phyloP scores from a whole-genome alignment of 2,888 invertebrate species.

The Smittia sp. region DNA sequence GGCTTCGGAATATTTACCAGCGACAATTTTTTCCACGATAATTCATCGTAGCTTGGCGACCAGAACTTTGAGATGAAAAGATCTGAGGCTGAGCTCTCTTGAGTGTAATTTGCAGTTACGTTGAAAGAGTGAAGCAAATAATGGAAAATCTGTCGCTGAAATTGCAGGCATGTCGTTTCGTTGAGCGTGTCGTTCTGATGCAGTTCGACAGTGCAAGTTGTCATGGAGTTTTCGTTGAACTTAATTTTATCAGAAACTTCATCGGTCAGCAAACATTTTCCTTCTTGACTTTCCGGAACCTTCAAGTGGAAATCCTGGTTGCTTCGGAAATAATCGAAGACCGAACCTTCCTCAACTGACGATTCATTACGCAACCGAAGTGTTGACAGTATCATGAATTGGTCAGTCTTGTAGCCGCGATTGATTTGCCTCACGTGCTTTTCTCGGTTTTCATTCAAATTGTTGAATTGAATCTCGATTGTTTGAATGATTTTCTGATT shows the following conservation, averaged over 20 bases:
- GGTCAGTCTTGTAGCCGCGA: slow-evolving; percentile 10
- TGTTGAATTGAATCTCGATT: neutral
- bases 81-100: neutral
- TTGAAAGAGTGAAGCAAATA: slow-evolving; percentile 5
- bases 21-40: neutral
- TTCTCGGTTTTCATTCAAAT: slow-evolving; percentile 10
- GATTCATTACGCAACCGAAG: slow-evolving; percentile 3
- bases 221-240: slow-evolving; percentile 34
- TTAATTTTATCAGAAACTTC: neutral
- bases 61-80: slow-evolving; percentile 19
- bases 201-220: slow-evolving; percentile 6
- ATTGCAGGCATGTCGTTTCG: slow-evolving; percentile 10
- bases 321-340: slow-evolving; percentile 20
- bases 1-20: neutral
- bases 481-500: slow-evolving; percentile 16
- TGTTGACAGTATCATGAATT: neutral
- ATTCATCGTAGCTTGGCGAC: neutral
- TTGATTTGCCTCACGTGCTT: neutral
- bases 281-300: slow-evolving; percentile 25
- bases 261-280: slow-evolving; percentile 7
- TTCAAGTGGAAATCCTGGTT: neutral
- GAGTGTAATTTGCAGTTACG: slow-evolving; percentile 18
- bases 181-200: neutral
- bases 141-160: slow-evolving; percentile 15
- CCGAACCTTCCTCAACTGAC: neutral